phyloP scores from a whole-genome alignment of 2,113 vertebrate species.

The Salvelinus sp. region DNA sequence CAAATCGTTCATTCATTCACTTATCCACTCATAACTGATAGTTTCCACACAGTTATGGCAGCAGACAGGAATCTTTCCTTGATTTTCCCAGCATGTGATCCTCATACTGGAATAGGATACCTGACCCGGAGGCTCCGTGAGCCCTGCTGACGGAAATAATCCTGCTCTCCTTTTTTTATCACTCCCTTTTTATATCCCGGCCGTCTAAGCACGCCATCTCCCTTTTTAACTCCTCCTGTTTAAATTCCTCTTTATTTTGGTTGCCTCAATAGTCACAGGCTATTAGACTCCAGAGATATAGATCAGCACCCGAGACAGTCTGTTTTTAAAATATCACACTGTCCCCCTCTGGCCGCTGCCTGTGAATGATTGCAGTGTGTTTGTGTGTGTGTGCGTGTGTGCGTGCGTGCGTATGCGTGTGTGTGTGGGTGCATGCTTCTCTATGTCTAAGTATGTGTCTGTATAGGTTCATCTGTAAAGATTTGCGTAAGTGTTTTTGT shows the following conservation, averaged over 20 bases:
- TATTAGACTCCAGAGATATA: conserved; percentile 20
- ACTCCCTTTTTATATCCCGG: conserved; percentile 9
- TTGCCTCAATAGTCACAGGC: conserved; percentile 20
- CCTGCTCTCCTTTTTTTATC: conserved; percentile 9
- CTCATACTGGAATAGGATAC: conserved; percentile 36
- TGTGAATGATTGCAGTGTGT: conserved; percentile 11
- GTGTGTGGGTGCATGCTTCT: not conserved
- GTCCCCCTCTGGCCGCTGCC: conserved; percentile 15
- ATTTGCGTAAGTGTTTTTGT: not conserved
- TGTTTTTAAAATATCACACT: conserved; percentile 23
- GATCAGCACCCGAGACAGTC: conserved; percentile 17
- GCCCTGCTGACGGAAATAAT: conserved; percentile 36
- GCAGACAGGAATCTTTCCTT: conserved; percentile 51
- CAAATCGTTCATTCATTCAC: too few relatives aligned
- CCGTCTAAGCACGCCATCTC: conserved; percentile 16
- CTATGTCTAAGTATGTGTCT: not conserved
- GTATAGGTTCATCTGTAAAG: not conserved
- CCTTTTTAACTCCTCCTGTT: conserved; percentile 2
- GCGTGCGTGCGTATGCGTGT: conserved; percentile 1
- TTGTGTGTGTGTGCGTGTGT: not conserved
- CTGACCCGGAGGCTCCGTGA: conserved; percentile 19
- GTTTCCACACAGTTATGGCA: conserved; percentile 42
- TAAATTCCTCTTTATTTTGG: conserved; percentile 24
- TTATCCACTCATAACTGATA: conserved; percentile 20
- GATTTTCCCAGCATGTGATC: conserved; percentile 45